Base-by-base conservation (phyloP, 2,797 vertebrate species). In the Sphenodon punctatus region DNA sequence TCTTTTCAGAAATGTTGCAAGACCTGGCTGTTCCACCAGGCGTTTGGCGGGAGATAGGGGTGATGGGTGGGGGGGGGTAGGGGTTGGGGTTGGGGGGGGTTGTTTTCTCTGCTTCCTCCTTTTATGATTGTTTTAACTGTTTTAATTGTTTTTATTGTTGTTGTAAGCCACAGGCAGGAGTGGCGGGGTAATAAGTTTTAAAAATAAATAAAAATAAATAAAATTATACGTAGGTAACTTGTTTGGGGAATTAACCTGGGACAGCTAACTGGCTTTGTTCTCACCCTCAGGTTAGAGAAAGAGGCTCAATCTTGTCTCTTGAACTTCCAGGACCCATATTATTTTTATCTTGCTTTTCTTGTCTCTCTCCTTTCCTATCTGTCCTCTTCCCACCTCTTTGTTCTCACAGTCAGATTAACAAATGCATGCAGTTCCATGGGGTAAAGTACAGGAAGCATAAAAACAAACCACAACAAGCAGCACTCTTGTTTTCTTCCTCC, bases 361-460 rank as follows among this genome's bases (percentile, higher is more conserved):
- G 56, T 46, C 7, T 15, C 10, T 27, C 41, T 51, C 67, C 4
- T 67, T 73, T 63, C 38, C 46, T 38, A 17, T 39, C 22, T 41
- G n/a, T 45, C 17, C 22, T 32, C 5, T n/a, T 48, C n/a, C 69
- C 43, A 71, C 67, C 36, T 64, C 25, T 83, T 53, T 77, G 32
- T 17, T 61, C 41, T 27, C 10, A 68, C 15, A 71, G 60, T 36
- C 49, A 67, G 69, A 68, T 69, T 59, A 77, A 75, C 41, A 39
- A 79, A 55, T 1, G 36, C 74, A 39, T 69, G 45, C 82, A 60
- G 30, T 38, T 69, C 23, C 67, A 84, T 55, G 69, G 59, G 49
- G 42, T 8, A 59, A 77, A 76, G 46, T 3, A 46, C 74, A n/a
- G 63, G 78, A 80, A 85, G 61, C 73, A 77, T 79, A 75, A 89